Evolutionary conservation across 2,888 invertebrate species (phyloP).

Genomic region (Tenthredo amoena): DNA sequence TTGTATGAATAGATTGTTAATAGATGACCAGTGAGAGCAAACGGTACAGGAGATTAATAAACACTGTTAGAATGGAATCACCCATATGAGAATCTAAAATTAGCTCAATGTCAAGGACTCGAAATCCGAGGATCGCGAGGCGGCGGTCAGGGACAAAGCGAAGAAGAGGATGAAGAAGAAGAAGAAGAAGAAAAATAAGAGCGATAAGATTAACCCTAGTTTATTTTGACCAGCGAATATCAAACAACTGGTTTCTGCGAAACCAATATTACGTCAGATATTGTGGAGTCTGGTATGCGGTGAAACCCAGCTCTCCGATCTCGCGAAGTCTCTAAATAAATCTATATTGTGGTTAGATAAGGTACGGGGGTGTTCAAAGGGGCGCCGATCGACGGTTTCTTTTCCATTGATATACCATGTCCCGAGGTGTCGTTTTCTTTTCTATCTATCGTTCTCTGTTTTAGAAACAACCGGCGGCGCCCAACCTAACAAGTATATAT

Average conservation of each 20-base stretch:
- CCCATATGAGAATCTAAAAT: not conserved
- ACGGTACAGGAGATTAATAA: too few relatives aligned
- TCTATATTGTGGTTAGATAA: not conserved
- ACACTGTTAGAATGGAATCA: too few relatives aligned
- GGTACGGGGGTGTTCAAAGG: conserved; percentile 9
- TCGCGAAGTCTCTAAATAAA: conserved; percentile 12
- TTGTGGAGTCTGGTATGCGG: not conserved
- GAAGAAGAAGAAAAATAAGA: not conserved
- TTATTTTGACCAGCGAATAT: not conserved
- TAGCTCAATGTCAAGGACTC: not conserved
- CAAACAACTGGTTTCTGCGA: conserved; percentile 9
- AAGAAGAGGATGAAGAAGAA: not conserved
- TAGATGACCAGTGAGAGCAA: too few relatives aligned
- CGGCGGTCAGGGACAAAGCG: not conserved
- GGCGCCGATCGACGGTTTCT: not conserved
- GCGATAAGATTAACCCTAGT: conserved; percentile 2
- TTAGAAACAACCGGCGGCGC: conserved; percentile 4
- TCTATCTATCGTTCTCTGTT: not conserved
- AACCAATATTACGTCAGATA: not conserved
- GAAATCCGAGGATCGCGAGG: not conserved
- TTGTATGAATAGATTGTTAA: too few relatives aligned
- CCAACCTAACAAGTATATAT: conserved; percentile 12
- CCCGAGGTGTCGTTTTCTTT: not conserved
- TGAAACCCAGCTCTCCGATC: conserved; percentile 43
- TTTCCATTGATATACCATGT: not conserved